Base-by-base conservation (phyloP, 2,113 vertebrate genomes). In the Dipodomys stephensi region DNA sequence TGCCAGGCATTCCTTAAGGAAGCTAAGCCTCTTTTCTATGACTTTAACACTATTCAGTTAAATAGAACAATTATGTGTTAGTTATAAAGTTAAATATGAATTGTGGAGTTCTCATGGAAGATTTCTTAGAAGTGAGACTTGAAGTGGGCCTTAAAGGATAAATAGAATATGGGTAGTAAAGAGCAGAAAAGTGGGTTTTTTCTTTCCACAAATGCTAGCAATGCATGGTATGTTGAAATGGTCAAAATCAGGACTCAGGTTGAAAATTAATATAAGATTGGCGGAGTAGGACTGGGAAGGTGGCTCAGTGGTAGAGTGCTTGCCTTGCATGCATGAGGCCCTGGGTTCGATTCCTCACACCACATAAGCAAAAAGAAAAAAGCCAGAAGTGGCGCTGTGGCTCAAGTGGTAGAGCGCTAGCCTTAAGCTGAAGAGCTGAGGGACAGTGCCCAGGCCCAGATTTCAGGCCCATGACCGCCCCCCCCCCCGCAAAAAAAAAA, bases 91-190 rank as follows among this genome's bases (percentile, higher is more conserved):
- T 19, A 83, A 84, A 80, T 68, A 2, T 76, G 62, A 90, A 19
- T 39, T 49, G 10, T 82, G n/a, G 60, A 28, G 8, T 85, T 86
- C 71, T 80, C 27, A 19, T 27, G 22, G 83, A 73, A 88, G 46
- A 13, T 72, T 73, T 90, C 62, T 91, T 76, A 81, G 44, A 93
- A 81, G 28, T 46, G 12, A 60, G 16, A 80, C 57, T 91, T 68
- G 62, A 72, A 87, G 25, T 65, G 44, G 67, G 62, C 18, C 32
- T 65, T 83, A 49, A 28, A 35, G 13, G 20, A 60, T 72, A 71
- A 65, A 85, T 39, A 80, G 69, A 73, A 53, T 76, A 25, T 39
- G 15, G 20, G 44, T 35, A 60, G 32, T 57, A 73, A 80, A 87
- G 28, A 80, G 5, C 79, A 84, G 64, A 81, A 90, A 88, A 77